Conservation (phyloP, 2,888 invertebrate species). For the Ophion ellenae region DNA sequence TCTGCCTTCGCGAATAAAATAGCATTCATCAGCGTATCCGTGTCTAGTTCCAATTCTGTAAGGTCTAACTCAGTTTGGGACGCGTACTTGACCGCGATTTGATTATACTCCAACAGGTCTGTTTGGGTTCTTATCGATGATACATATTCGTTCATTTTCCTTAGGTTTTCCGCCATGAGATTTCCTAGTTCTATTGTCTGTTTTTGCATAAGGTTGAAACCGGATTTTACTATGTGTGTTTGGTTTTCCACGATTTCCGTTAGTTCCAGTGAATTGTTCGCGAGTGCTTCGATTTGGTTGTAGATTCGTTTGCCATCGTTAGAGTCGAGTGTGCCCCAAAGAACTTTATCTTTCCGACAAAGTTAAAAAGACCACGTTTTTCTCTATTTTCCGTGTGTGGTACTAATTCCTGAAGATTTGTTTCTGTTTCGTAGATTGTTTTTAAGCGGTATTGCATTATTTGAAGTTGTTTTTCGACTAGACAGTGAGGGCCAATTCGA, state of each 20-base stretch:
- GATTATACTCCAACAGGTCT: no score
- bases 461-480: background rate
- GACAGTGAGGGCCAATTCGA: no score
- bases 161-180: no score
- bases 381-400: background rate
- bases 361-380: conserved; percentile 11
- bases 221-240: conserved; percentile 51
- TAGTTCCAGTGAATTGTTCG: conserved; percentile 15
- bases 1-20: no score
- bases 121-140: no score
- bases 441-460: conserved; percentile 7
- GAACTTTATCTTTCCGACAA: conserved; percentile 33
- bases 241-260: conserved; percentile 38
- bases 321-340: conserved; percentile 33
- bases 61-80: no score
- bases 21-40: no score
- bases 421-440: conserved; percentile 3
- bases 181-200: conserved; percentile 16
- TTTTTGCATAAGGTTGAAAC: conserved; percentile 32
- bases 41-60: no score
- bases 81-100: no score
- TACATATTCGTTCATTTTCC: no score
- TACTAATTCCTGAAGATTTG: conserved; percentile 8
- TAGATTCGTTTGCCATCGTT: conserved; percentile 31
- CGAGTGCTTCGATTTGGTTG: conserved; percentile 40